A percentile compares a stretch with the other conserved stretches of the same genome.
phyloP scores from a whole-genome alignment of 2,113 vertebrate genomes.

The Cepphus grylle region DNA sequence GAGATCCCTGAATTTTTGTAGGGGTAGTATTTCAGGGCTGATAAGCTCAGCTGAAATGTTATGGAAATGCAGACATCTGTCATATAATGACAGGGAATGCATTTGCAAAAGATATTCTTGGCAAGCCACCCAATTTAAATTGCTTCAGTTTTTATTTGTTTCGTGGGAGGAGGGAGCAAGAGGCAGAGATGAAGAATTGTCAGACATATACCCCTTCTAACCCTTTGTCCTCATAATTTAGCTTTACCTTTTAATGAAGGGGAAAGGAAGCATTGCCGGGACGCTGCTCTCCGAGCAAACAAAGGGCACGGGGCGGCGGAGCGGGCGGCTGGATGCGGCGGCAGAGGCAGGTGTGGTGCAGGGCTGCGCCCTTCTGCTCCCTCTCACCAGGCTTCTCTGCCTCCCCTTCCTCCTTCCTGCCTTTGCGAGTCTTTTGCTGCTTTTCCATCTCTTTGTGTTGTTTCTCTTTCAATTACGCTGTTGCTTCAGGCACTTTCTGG shows the following conservation, averaged over 20 bases:
- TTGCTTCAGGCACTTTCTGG: neutral
- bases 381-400: neutral
- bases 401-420: neutral
- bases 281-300: neutral
- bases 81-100: neutral
- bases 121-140: neutral
- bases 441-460: neutral
- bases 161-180: neutral
- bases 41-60: neutral
- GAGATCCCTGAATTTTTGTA: neutral
- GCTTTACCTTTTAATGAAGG: neutral
- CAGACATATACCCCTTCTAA: neutral
- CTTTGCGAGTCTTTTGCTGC: neutral
- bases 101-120: neutral
- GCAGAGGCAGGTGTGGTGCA: neutral
- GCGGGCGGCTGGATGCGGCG: neutral
- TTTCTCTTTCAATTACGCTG: neutral
- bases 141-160: slow-evolving; percentile 31
- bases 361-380: neutral
- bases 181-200: neutral
- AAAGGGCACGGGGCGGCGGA: neutral
- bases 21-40: neutral
- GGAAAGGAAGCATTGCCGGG: neutral
- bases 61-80: neutral
- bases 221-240: slow-evolving; percentile 2